Conservation (phyloP, 2,113 vertebrate species). For the Podilymbus podiceps region DNA sequence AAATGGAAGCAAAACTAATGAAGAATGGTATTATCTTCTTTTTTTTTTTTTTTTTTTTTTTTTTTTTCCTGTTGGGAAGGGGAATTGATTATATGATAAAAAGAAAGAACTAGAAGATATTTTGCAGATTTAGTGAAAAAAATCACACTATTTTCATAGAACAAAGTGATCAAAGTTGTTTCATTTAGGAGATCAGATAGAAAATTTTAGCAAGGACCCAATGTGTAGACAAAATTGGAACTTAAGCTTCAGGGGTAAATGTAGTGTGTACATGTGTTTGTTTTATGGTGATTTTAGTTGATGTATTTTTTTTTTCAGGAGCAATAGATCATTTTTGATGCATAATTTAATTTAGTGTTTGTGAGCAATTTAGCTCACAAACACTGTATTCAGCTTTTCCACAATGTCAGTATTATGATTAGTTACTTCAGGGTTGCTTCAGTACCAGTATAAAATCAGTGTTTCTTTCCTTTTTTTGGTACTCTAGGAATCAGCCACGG, state of each 20-base stretch:
- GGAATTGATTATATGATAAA: not conserved
- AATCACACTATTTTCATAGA: not conserved
- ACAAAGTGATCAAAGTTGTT: not conserved
- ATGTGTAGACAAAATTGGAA: not conserved
- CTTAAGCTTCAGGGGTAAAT: not conserved
- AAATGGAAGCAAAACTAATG: not conserved
- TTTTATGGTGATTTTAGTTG: not conserved
- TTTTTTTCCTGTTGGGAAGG: not conserved
- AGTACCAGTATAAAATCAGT: not conserved
- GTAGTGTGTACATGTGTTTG: not conserved
- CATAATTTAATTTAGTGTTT: not conserved
- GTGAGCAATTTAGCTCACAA: not conserved
- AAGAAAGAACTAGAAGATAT: not conserved
- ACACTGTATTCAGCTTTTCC: not conserved
- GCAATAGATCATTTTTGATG: not conserved
- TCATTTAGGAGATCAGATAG: not conserved
- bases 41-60: not conserved
- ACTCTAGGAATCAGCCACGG: slow-evolving; percentile 70
- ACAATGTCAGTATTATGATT: not conserved
- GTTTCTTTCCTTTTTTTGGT: slow-evolving; percentile 1
- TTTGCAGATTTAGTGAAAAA: not conserved
- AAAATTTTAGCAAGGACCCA: not conserved
- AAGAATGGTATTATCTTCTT: not conserved
- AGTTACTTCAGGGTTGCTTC: not conserved
- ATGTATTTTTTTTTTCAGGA: not conserved